Evolutionary conservation across 1,140 invertebrate species (phyloP), one percentile per base, ranked within the genome.

Genomic region (Chymomyza costata): DNA sequence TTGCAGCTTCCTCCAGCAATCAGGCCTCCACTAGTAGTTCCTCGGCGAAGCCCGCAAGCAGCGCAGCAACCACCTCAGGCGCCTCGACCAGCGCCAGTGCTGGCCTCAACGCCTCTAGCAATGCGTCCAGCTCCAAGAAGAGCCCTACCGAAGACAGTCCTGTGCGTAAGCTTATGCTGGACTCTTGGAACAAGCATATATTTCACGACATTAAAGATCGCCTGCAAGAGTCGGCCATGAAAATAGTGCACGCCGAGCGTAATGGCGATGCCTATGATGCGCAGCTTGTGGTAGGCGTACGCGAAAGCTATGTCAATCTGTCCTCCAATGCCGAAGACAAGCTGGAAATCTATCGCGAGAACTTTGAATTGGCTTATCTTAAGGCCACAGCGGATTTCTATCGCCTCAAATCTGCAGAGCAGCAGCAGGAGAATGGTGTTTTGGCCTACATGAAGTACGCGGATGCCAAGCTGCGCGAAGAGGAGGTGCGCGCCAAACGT

Each of bases 231-330:
- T 97, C 95, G 65, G 97, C 97, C 6, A 98, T 99, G 96, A 97
- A 97, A 87, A 89, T 99, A 56, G 95, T 99, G 7, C 93, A 97
- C 86, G 93, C 95, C 5, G 97, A 99, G 87, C 89, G 97, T 64
- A 97, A 98, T 87, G 97, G 97, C 7, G 96, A 99, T 87, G 95
- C 96, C 18, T 98, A 99, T 87, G 97, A 99, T 87, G 96, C 97
- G 8, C 95, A 97, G 82, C 88, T 99, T 52, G 97, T 99, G 46
- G 98, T 99, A 83, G 97, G 97, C 37, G 95, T 98, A 21, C 88
- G 96, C 68, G 96, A 98, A 89, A 97, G 95, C 45, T 98, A 97
- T 88, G 95, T 99, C 7, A 97, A 98, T 89, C 87, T 99, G n/a
- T 97, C 95, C 83, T 97, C 95, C 52, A 97, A 97, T 87, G 87